Conservation (phyloP, 2,888 invertebrate species). For the Dolomedes plantarius region DNA sequence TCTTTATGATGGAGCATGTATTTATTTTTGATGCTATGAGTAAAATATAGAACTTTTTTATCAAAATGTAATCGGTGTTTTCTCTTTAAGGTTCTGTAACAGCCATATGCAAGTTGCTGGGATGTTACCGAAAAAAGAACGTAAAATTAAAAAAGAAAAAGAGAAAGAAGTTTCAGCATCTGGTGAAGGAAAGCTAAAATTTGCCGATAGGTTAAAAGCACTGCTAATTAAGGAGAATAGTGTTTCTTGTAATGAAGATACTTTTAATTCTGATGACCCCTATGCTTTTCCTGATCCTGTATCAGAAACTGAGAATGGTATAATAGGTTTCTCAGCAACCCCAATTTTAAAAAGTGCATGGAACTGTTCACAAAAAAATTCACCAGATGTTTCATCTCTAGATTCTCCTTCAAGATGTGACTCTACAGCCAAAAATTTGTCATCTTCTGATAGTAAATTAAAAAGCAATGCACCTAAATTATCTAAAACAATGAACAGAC, state of each 20-base stretch:
- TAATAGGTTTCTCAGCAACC: slow-evolving; percentile 54
- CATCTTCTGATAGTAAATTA: slow-evolving; percentile 40
- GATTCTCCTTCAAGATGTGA: slow-evolving; percentile 44
- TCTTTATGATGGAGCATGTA: too few species aligned
- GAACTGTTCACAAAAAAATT: slow-evolving; percentile 66
- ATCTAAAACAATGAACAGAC: slow-evolving; percentile 77
- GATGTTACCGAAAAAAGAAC: slow-evolving; percentile 76
- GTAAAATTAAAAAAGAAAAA: slow-evolving; percentile 74
- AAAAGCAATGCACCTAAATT: slow-evolving; percentile 70
- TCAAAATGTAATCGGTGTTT: too few species aligned
- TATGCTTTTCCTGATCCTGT: slow-evolving; percentile 78
- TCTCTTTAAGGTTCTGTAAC: slow-evolving; percentile 78
- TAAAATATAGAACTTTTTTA: too few species aligned
- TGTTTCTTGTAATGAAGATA: slow-evolving; percentile 74
- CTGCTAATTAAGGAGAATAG: slow-evolving; percentile 74
- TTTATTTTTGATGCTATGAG: too few species aligned
- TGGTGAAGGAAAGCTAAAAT: slow-evolving; percentile 78
- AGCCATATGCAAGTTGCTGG: slow-evolving; percentile 79
- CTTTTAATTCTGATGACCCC: slow-evolving; percentile 77
- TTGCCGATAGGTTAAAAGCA: slow-evolving; percentile 78
- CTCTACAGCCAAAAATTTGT: slow-evolving; percentile 38
- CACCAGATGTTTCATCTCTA: slow-evolving; percentile 39
- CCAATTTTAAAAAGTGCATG: slow-evolving; percentile 65
- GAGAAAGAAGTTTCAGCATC: slow-evolving; percentile 65
- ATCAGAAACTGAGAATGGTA: slow-evolving; percentile 58